Evolutionary conservation across 2,888 invertebrate genomes (phyloP), one percentile per base, ranked within the genome.

Genomic region (Volucella inflata): DNA sequence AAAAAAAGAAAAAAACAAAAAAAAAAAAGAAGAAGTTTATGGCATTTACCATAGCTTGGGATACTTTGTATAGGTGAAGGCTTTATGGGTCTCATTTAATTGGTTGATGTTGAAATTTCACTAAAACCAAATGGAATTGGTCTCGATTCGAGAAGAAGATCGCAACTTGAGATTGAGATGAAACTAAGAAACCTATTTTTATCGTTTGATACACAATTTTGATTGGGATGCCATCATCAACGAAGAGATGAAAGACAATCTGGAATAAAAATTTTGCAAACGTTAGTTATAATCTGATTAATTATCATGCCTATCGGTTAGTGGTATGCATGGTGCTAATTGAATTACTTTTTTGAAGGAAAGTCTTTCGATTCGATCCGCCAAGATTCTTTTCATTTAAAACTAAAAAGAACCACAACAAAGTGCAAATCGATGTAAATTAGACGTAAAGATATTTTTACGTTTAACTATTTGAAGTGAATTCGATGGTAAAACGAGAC

Each of bases 211-310:
- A 6, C 30, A 6, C 4, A 30, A 30, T 30, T 30, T 30, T 30
- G 30, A 30, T 30, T 30, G 30, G 30, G 6, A 6, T 30, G 30
- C 6, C 30, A 30, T 30, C 30, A 30, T 30, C 30, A 30, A 30
- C 30, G 0, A 30, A 6, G 6, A 30, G 6, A n/a, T n/a, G n/a
- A n/a, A n/a, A n/a, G n/a, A n/a, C n/a, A n/a, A n/a, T n/a, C n/a
- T 4, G 30, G 17, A 11, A 12, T 53, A 8, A 12, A n/a, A 17
- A 16, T 14, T 51, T 48, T 16, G 44, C 42, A n/a, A 30, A 9
- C 14, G 12, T 30, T 72, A 21, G 46, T 48, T 57, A 57, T 21
- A 48, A 64, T 55, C 55, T 74, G 74, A 74, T 74, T 74, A 74
- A 74, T 74, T 46, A 64, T 46, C 53, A 16, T 38, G 36, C 67